A percentile compares a stretch with the other conserved stretches of the same genome.
phyloP scores from a whole-genome alignment of 2,113 vertebrate genomes.

The Macrotus californicus region DNA sequence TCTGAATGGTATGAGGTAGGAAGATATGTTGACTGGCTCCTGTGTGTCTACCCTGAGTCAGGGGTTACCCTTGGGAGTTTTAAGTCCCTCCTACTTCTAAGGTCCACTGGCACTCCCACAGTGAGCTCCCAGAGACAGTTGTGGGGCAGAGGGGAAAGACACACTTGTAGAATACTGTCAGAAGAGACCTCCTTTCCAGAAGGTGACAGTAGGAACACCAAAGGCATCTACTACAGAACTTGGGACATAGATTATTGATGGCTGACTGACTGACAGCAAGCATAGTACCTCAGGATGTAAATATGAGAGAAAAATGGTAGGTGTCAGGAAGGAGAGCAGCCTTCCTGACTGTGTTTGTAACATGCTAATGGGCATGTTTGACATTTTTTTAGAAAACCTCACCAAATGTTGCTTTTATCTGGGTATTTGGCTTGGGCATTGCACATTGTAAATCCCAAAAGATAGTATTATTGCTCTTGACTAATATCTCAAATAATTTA shows the following conservation, averaged over 20 bases:
- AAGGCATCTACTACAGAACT: not conserved
- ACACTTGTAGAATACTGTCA: not conserved
- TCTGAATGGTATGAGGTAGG: not conserved
- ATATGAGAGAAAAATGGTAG: not conserved
- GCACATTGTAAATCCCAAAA: not conserved
- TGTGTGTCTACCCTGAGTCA: not conserved
- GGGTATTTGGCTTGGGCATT: not conserved
- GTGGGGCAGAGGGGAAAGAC: not conserved
- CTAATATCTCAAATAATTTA: not conserved
- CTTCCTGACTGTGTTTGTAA: not conserved
- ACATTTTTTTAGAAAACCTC: not conserved
- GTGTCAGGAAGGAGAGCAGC: not conserved
- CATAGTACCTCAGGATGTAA: not conserved
- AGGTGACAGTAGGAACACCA: not conserved
- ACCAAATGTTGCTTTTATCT: not conserved
- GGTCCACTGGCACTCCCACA: not conserved
- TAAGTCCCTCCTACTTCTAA: not conserved
- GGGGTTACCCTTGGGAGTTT: not conserved
- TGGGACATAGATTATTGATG: not conserved
- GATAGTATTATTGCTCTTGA: not conserved
- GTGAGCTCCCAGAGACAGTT: not conserved
- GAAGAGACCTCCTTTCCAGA: not conserved
- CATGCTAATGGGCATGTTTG: not conserved
- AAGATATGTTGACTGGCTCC: not conserved
- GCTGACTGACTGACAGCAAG: not conserved